Evolutionary conservation across 2,797 vertebrate species (phyloP).

Genomic region (Scleropages formosus): DNA sequence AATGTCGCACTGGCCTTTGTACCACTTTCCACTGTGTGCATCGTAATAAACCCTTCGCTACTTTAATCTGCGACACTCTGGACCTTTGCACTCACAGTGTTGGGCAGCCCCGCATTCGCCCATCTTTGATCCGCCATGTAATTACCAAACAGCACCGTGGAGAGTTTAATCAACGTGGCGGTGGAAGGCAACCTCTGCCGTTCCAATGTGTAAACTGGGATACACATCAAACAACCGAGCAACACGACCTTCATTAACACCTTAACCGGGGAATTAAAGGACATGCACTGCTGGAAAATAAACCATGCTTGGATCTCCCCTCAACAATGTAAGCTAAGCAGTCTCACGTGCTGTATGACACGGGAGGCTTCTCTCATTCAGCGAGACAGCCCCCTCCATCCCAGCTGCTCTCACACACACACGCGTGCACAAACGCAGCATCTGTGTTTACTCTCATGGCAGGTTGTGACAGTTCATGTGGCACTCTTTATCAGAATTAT

Average conservation of each 20-base stretch:
- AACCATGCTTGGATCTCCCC: not conserved
- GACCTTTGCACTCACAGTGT: not conserved
- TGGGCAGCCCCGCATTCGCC: not conserved
- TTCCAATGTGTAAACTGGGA: not conserved
- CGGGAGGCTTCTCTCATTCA: no score
- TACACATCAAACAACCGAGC: not conserved
- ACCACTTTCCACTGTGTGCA: not conserved
- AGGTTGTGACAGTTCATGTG: no score
- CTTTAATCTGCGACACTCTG: not conserved
- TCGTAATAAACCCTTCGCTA: no score
- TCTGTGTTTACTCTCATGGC: no score
- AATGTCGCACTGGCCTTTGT: not conserved
- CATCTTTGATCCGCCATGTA: not conserved
- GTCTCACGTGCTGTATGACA: no score
- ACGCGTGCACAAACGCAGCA: not conserved
- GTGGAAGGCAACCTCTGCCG: not conserved
- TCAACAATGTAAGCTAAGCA: no score
- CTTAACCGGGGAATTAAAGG: not conserved
- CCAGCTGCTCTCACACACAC: not conserved
- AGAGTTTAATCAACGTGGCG: not conserved
- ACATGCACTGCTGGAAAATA: not conserved
- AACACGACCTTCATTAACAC: not conserved
- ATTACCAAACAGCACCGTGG: not conserved
- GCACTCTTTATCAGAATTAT: constrained; percentile 38
- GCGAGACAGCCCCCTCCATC: no score